Evolutionary conservation across 2,797 vertebrate genomes (phyloP).

Genomic region (Platyrinchus mystaceus): DNA sequence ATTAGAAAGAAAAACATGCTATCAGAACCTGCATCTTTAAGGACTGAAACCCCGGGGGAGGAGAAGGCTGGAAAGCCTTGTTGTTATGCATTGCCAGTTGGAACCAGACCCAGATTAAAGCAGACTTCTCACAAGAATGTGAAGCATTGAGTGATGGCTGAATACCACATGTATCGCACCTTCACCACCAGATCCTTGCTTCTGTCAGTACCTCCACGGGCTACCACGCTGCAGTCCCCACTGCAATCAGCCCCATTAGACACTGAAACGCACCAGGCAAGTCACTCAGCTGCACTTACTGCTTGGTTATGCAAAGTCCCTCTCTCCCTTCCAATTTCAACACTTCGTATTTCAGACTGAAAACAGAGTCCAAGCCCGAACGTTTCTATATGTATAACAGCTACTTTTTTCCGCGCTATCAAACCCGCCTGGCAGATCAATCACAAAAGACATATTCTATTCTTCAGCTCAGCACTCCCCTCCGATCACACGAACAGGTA

Average conservation of each 20-base stretch:
- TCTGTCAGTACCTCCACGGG: slow-evolving; percentile 65
- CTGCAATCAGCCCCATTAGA: slow-evolving; percentile 8
- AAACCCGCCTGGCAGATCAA: slow-evolving; percentile 58
- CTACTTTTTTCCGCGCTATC: slow-evolving; percentile 56
- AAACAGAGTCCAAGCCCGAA: slow-evolving; percentile 54
- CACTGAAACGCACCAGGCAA: background rate
- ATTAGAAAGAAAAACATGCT: slow-evolving; percentile 65
- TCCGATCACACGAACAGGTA: background rate
- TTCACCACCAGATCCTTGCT: slow-evolving; percentile 65
- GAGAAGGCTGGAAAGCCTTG: slow-evolving; percentile 71
- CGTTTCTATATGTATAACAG: slow-evolving; percentile 49
- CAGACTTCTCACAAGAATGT: slow-evolving; percentile 72
- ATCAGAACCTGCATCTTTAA: slow-evolving; percentile 70
- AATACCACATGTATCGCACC: slow-evolving; percentile 69
- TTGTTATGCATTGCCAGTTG: slow-evolving; percentile 72
- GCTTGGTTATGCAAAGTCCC: slow-evolving; percentile 50
- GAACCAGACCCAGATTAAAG: slow-evolving; percentile 71
- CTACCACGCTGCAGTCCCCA: slow-evolving; percentile 46
- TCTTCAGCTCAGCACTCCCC: slow-evolving; percentile 50
- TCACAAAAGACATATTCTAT: slow-evolving; percentile 59
- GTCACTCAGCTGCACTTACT: background rate
- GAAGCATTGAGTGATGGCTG: slow-evolving; percentile 69
- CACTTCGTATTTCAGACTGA: slow-evolving; percentile 55
- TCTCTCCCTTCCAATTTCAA: slow-evolving; percentile 46
- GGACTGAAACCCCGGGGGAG: slow-evolving; percentile 69